Percentiles rank a stretch among this genome's conserved stretches.
Conservation (phyloP, 2,888 invertebrate genomes). For the Lapara coniferarum region DNA sequence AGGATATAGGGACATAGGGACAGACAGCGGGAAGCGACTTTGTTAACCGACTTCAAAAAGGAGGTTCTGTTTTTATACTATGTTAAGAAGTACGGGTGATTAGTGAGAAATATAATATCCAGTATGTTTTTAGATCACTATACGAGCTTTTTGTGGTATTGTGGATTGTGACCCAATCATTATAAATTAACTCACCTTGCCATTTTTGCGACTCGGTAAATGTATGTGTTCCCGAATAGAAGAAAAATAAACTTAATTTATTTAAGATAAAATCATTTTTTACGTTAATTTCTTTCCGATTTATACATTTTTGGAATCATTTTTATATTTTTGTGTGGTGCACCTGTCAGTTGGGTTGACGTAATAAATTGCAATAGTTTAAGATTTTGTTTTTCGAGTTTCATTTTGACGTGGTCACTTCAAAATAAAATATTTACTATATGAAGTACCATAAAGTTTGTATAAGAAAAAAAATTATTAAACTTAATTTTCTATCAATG, state of each 20-base stretch:
- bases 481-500: neutral
- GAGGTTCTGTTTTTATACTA: too few species aligned
- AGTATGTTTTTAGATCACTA: too few species aligned
- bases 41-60: too few species aligned
- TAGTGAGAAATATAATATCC: too few species aligned
- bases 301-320: slow-evolving; percentile 8
- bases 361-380: neutral
- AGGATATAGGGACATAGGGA: too few species aligned
- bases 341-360: slow-evolving; percentile 8
- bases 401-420: neutral
- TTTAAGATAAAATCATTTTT: slow-evolving; percentile 39
- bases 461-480: neutral
- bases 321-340: slow-evolving; percentile 13
- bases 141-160: neutral
- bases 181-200: slow-evolving; percentile 39
- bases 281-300: slow-evolving; percentile 22
- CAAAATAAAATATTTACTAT: neutral
- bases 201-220: slow-evolving; percentile 38
- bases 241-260: slow-evolving; percentile 27
- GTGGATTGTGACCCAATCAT: too few species aligned
- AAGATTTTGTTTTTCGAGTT: slow-evolving; percentile 5
- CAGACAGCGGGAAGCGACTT: too few species aligned
- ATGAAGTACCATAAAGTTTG: neutral
- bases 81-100: too few species aligned
- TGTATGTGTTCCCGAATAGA: slow-evolving; percentile 32